phyloP scores from a whole-genome alignment of 2,113 vertebrate genomes.

The Oxygymnocypris stewartii region DNA sequence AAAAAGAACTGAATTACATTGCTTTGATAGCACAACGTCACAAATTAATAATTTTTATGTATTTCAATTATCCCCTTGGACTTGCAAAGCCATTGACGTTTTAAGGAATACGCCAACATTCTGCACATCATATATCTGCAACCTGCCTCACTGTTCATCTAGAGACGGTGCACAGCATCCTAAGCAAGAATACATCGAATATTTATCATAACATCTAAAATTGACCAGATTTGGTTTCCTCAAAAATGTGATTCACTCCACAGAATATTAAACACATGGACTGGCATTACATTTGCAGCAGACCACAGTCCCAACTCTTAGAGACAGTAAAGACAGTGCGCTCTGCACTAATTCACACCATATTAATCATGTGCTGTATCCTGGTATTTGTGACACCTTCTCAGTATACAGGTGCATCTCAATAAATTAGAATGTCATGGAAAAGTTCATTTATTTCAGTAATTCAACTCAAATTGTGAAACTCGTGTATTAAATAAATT shows the following conservation, averaged over 20 bases:
- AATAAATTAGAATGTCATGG: too few relatives aligned
- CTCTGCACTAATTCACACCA: conserved; percentile 9
- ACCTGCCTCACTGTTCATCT: conserved; percentile 12
- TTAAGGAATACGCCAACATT: neutral
- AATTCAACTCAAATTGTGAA: too few relatives aligned
- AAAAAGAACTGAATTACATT: neutral
- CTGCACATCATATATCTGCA: neutral
- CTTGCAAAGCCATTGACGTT: neutral
- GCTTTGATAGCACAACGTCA: neutral
- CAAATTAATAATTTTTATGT: neutral
- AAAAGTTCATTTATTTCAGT: too few relatives aligned
- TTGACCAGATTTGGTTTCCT: conserved; percentile 9
- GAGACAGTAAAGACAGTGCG: conserved; percentile 2
- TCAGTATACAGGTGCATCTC: neutral
- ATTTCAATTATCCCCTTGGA: neutral
- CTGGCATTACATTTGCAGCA: neutral
- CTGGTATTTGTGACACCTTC: conserved; percentile 7
- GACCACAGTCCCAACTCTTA: neutral
- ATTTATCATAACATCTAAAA: conserved; percentile 35
- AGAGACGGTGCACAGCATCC: neutral
- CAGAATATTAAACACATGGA: conserved; percentile 24
- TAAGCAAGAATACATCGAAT: conserved; percentile 11
- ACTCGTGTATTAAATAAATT: too few relatives aligned
- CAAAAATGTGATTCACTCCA: conserved; percentile 18
- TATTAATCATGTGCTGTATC: neutral